These are phyloP conservation scores for Cossypha heuglini DNA, from an alignment of 2,797 vertebrate species.

Conservation along the genomic window DNA sequence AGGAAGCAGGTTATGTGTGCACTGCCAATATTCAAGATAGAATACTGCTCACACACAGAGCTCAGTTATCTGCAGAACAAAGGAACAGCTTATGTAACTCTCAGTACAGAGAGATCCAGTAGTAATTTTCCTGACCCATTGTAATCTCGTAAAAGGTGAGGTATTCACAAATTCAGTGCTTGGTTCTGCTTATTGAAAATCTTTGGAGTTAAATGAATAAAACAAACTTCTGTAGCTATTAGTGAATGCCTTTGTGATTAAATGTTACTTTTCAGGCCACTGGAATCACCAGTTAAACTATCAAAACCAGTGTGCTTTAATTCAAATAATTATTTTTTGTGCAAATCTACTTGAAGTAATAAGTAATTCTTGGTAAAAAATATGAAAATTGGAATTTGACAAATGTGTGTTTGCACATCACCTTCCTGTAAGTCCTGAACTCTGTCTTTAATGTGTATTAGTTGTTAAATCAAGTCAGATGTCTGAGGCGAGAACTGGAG, in stretches of 20 bases:
- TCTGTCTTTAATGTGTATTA: neutral
- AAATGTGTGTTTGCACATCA: neutral
- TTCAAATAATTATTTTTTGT: neutral
- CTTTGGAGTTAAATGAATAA: neutral
- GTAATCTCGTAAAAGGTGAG: neutral
- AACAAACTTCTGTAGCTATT: neutral
- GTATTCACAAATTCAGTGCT: neutral
- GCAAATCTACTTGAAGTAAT: neutral
- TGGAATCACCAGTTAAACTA: neutral
- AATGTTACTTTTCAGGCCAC: neutral
- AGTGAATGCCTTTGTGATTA: neutral
- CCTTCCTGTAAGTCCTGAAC: neutral
- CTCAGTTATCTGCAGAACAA: neutral
- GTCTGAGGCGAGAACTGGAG: neutral
- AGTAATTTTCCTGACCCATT: neutral
- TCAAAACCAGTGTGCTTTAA: neutral
- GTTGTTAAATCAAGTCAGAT: neutral
- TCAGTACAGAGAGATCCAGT: neutral
- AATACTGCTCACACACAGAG: neutral
- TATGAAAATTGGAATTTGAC: neutral
- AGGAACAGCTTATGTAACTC: neutral
- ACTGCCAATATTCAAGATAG: neutral
- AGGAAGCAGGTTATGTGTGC: neutral
- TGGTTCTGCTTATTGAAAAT: neutral
- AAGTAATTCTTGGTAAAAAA: neutral